Evolutionary conservation across 2,113 vertebrate genomes (phyloP).

Genomic region (Anseranas semipalmata): DNA sequence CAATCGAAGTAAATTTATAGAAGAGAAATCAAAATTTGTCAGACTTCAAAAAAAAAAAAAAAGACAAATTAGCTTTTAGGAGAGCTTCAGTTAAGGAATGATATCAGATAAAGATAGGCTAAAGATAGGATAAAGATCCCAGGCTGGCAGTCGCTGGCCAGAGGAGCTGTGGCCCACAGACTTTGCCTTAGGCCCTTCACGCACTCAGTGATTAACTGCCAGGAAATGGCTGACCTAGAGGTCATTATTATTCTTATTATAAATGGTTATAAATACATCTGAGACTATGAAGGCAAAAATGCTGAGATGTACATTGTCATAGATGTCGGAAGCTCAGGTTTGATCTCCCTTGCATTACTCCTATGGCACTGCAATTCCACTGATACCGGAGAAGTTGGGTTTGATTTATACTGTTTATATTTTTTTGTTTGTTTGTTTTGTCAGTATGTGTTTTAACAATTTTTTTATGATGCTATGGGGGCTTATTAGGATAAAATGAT

Average conservation of each 20-base stretch:
- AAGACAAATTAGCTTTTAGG: neutral
- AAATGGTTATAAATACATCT: neutral
- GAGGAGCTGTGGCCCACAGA: neutral
- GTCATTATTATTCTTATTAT: neutral
- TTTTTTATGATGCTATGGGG: neutral
- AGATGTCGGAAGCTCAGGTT: neutral
- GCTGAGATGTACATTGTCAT: neutral
- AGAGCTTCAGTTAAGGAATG: neutral
- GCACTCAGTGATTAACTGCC: neutral
- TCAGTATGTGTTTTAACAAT: neutral
- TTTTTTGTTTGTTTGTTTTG: neutral
- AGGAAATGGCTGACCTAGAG: neutral
- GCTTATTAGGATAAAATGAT: neutral
- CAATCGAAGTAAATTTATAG: neutral
- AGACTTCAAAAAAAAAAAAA: neutral
- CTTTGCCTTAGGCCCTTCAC: slow-evolving; percentile 2
- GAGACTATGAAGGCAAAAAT: neutral
- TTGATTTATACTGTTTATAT: neutral
- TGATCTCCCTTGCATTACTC: neutral
- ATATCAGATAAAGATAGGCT: neutral
- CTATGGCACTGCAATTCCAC: rapidly evolving
- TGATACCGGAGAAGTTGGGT: neutral
- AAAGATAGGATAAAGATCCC: too few species aligned
- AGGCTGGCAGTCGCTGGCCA: neutral
- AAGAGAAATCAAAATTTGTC: neutral